Evolutionary conservation across 2,888 invertebrate genomes (phyloP).

Genomic region (Perizoma affinitatum): DNA sequence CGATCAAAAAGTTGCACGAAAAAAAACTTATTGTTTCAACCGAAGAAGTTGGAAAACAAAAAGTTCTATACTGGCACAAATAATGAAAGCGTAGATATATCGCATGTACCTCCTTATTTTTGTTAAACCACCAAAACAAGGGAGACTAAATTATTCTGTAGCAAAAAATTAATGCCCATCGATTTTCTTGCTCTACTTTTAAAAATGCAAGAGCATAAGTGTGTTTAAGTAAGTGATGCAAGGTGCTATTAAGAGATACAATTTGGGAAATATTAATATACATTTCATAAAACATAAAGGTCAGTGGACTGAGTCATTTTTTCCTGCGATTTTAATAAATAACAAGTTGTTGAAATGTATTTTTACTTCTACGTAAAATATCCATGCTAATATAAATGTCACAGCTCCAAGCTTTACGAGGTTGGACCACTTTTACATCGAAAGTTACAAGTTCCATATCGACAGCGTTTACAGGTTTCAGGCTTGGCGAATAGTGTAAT

Average conservation of each 20-base stretch:
- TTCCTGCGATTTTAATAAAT: constrained; percentile 17
- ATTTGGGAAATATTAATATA: constrained; percentile 16
- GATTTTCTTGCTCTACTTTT: constrained; percentile 16
- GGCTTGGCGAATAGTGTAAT: too few relatives aligned
- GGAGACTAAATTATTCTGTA: too few relatives aligned
- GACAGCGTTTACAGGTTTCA: too few relatives aligned
- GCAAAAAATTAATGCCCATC: constrained; percentile 1
- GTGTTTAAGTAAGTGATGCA: not conserved
- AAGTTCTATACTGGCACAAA: too few relatives aligned
- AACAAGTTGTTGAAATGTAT: constrained; percentile 17
- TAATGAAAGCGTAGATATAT: too few relatives aligned
- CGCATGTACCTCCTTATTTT: too few relatives aligned
- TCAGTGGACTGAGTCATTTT: constrained; percentile 3
- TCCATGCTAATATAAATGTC: constrained; percentile 37
- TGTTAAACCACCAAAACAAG: too few relatives aligned
- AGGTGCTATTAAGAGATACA: constrained; percentile 3
- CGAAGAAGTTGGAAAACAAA: too few relatives aligned
- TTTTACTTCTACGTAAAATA: constrained; percentile 18
- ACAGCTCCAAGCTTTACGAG: constrained; percentile 31
- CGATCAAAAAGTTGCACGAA: too few relatives aligned
- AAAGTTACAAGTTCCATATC: not conserved
- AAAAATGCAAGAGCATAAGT: constrained; percentile 4
- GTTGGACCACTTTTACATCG: constrained; percentile 20
- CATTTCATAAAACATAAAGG: constrained; percentile 8
- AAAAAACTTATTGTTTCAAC: too few relatives aligned